Evolutionary conservation across 2,797 vertebrate species (phyloP).

Genomic region (Hapalemur alaotrensis): DNA sequence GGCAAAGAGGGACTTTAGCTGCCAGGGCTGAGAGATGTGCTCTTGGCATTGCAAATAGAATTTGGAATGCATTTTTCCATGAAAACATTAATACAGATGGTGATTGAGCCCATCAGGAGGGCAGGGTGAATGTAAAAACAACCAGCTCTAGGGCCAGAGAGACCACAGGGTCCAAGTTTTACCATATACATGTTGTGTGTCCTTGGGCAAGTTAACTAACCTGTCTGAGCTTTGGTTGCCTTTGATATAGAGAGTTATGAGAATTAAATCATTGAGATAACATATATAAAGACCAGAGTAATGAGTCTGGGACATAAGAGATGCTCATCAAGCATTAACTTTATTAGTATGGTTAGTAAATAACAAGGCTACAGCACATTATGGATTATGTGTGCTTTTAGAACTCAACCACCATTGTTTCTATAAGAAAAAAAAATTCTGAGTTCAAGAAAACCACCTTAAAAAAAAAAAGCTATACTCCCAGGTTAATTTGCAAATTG

Average conservation of each 20-base stretch:
- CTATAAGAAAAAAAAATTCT: background rate
- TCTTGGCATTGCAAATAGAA: slow-evolving; percentile 47
- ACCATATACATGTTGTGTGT: background rate
- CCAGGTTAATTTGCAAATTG: slow-evolving; percentile 71
- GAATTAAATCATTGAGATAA: slow-evolving; percentile 11
- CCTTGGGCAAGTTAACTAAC: slow-evolving; percentile 46
- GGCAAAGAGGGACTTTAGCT: slow-evolving; percentile 7
- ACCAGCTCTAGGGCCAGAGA: background rate
- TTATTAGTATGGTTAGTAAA: background rate
- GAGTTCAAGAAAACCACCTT: slow-evolving; percentile 41
- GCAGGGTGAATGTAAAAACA: background rate
- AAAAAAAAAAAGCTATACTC: slow-evolving; percentile 9
- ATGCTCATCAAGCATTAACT: background rate
- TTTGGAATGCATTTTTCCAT: slow-evolving; percentile 50
- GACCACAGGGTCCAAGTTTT: slow-evolving; percentile 1
- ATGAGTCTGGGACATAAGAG: background rate
- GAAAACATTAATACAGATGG: slow-evolving; percentile 45
- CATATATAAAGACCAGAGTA: background rate
- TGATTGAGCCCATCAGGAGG: slow-evolving; percentile 47
- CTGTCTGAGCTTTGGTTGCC: slow-evolving; percentile 5
- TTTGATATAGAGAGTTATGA: background rate
- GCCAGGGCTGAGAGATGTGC: slow-evolving; percentile 27
- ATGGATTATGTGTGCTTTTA: background rate
- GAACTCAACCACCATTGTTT: slow-evolving; percentile 7
- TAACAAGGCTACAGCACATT: background rate